Percentiles rank a stretch among this genome's conserved stretches.
phyloP scores from a whole-genome alignment of 2,888 invertebrate genomes.

The Hermaeophaga mercurialis region DNA sequence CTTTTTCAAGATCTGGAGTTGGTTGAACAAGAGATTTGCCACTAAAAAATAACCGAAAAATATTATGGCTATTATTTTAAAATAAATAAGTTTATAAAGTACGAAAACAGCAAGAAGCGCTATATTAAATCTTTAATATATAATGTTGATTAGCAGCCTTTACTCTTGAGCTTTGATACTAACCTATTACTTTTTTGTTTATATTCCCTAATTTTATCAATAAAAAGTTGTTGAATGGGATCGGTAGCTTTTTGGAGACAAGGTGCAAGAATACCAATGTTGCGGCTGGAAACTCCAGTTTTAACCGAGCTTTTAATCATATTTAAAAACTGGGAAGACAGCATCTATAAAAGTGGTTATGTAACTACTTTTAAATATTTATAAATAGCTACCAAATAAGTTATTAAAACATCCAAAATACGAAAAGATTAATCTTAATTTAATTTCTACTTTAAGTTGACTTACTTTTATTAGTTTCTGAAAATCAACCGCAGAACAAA shows the following conservation, averaged over 20 bases:
- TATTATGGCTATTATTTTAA: neutral
- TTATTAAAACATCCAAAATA: no score
- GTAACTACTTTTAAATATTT: constrained; percentile 15
- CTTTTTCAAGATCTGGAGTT: constrained; percentile 75
- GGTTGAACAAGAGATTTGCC: constrained; percentile 85
- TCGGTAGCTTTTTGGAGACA: constrained; percentile 75
- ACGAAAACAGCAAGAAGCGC: no score
- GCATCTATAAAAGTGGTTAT: constrained; percentile 47
- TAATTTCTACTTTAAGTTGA: neutral
- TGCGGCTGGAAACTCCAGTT: constrained; percentile 62
- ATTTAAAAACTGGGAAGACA: constrained; percentile 50
- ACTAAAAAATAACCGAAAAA: constrained; percentile 60
- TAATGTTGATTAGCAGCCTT: no score
- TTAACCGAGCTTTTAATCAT: constrained; percentile 48
- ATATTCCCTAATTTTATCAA: constrained; percentile 92
- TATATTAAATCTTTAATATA: no score
- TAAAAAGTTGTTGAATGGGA: constrained; percentile 91
- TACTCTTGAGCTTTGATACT: no score
- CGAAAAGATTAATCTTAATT: neutral
- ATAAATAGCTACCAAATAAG: no score
- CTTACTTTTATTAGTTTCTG: neutral
- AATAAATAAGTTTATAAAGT: no score
- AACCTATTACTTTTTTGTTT: constrained; percentile 83
- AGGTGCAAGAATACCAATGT: constrained; percentile 74
- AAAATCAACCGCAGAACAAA: neutral